Evolutionary conservation across 2,797 vertebrate genomes (phyloP).

Genomic region (Mareca penelope): DNA sequence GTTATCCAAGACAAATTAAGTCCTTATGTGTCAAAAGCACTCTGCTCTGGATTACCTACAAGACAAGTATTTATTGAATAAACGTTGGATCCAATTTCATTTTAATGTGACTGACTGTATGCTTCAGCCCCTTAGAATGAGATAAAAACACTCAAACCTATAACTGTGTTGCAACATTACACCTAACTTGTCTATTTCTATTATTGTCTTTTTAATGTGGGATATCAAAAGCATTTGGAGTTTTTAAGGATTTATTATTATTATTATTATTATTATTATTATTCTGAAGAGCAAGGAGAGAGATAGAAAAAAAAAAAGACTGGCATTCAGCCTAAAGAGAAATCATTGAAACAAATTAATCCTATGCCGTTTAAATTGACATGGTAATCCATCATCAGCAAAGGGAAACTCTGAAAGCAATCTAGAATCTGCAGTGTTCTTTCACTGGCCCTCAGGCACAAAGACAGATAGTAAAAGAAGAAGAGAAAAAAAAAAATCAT

Average conservation of each 20-base stretch:
- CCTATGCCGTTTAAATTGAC: conserved; percentile 97
- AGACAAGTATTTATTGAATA: conserved; percentile 86
- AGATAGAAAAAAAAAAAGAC: conserved; percentile 79
- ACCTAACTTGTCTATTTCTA: conserved; percentile 79
- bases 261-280: conserved; percentile 52
- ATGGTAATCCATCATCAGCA: conserved; percentile 96
- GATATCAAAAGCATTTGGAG: conserved; percentile 52
- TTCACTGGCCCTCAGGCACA: conserved; percentile 87
- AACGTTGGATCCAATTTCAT: conserved; percentile 83
- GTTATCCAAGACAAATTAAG: conserved; percentile 84
- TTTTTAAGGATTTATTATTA: conserved; percentile 55
- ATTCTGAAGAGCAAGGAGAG: conserved; percentile 79
- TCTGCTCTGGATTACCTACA: conserved; percentile 81
- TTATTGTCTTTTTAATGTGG: conserved; percentile 79
- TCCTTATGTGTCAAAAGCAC: conserved; percentile 82
- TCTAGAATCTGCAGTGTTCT: conserved; percentile 90
- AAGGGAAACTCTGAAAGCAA: conserved; percentile 92
- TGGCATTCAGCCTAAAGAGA: conserved; percentile 93
- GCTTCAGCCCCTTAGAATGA: conserved; percentile 75
- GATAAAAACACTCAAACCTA: conserved; percentile 76
- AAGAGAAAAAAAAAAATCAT: conserved; percentile 58
- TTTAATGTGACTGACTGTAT: conserved; percentile 82
- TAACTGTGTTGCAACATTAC: conserved; percentile 73
- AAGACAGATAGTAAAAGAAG: conserved; percentile 81
- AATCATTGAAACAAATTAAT: conserved; percentile 99